These are phyloP conservation scores for Semnornis frantzii DNA, from an alignment of 2,113 vertebrate genomes.

Conservation along the genomic window DNA sequence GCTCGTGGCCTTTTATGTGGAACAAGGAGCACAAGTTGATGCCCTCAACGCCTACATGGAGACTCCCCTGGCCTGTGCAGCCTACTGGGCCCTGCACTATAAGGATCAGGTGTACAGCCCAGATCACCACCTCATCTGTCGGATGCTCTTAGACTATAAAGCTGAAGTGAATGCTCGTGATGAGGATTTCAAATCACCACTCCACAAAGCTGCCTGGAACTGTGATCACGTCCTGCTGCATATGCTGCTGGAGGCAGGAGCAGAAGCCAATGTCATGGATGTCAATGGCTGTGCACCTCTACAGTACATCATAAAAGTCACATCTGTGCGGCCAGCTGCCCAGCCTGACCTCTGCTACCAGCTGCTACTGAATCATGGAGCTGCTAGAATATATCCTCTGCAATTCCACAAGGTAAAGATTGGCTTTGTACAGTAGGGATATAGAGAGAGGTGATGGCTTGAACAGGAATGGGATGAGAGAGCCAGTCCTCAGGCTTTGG, in stretches of 20 bases:
- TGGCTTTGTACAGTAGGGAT: not conserved
- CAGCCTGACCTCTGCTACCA: conserved; percentile 89
- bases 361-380: conserved; percentile 90
- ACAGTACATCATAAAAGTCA: conserved; percentile 92
- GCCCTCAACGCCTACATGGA: conserved; percentile 84
- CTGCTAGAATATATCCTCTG: conserved; percentile 88
- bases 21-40: conserved; percentile 83
- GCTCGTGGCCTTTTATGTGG: conserved; percentile 85
- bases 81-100: conserved; percentile 88
- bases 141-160: conserved; percentile 85
- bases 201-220: conserved; percentile 98
- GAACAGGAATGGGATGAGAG: not conserved
- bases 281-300: conserved; percentile 91
- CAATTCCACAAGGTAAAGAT: conserved; percentile 94
- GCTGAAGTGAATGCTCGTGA: conserved; percentile 87
- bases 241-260: conserved; percentile 92
- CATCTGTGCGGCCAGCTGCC: conserved; percentile 81
- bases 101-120: conserved; percentile 88
- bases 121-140: conserved; percentile 88
- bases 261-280: conserved; percentile 86
- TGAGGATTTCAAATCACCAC: conserved; percentile 88
- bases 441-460: not conserved
- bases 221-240: conserved; percentile 89
- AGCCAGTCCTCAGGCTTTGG: not conserved
- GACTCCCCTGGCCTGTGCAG: conserved; percentile 87